These are phyloP conservation scores for Drosophila niveifrons DNA, from an alignment of 2,888 invertebrate species.

Conservation along the genomic window DNA sequence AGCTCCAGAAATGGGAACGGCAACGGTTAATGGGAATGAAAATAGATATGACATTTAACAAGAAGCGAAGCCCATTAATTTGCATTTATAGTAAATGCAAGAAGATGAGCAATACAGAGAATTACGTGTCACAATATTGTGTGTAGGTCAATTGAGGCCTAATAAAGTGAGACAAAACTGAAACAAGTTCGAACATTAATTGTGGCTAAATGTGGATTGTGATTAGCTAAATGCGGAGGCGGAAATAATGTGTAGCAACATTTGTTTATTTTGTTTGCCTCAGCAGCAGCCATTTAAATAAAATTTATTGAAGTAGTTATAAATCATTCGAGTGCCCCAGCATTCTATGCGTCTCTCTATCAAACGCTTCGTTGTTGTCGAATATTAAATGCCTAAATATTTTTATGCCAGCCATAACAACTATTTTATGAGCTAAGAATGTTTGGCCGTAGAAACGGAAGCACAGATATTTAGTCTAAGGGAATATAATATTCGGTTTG, in stretches of 20 bases:
- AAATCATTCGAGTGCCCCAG: constrained; percentile 63
- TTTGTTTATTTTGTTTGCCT: constrained; percentile 51
- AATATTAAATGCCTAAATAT: constrained; percentile 26
- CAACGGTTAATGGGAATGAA: constrained; percentile 18
- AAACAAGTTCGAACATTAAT: constrained; percentile 30
- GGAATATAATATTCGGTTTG: constrained; percentile 17
- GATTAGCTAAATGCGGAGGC: constrained; percentile 68
- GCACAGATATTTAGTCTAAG: constrained; percentile 19
- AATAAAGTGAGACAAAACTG: constrained; percentile 19
- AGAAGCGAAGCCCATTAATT: constrained; percentile 11
- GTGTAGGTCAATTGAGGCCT: constrained; percentile 26
- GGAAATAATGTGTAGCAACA: constrained; percentile 63
- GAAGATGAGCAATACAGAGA: not conserved
- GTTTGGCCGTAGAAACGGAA: constrained; percentile 23
- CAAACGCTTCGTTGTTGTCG: constrained; percentile 18
- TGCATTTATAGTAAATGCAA: constrained; percentile 4
- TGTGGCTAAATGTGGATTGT: constrained; percentile 26
- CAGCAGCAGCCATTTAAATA: constrained; percentile 54
- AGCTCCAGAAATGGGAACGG: constrained; percentile 8
- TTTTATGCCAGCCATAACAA: constrained; percentile 15
- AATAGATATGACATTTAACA: constrained; percentile 25
- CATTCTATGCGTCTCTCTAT: constrained; percentile 45
- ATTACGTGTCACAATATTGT: not conserved
- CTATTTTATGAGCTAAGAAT: constrained; percentile 12
- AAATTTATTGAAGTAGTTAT: constrained; percentile 72